Evolutionary conservation across 2,888 invertebrate genomes (phyloP).

Genomic region (Shargacucullia verbasci): DNA sequence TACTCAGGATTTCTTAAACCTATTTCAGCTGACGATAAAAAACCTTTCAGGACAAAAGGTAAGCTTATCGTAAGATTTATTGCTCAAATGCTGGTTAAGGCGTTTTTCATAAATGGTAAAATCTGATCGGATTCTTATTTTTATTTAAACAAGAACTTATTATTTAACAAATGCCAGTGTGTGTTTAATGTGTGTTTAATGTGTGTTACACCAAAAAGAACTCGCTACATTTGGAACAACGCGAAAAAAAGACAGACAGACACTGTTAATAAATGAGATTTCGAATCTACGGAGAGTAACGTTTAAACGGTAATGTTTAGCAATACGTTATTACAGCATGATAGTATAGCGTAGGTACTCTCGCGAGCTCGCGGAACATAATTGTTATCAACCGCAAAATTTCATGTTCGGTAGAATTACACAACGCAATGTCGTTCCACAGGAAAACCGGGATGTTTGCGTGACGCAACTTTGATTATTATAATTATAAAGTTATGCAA

Average conservation of each 20-base stretch:
- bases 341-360: constrained; percentile 48
- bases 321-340: constrained; percentile 51
- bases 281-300: constrained; percentile 29
- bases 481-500: constrained; percentile 55
- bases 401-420: constrained; percentile 68
- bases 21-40: constrained; percentile 7
- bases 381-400: constrained; percentile 68
- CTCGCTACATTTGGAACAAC: too few relatives aligned
- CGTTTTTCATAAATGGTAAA: constrained; percentile 1
- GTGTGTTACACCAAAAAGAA: too few relatives aligned
- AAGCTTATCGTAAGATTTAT: constrained; percentile 7
- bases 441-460: constrained; percentile 41
- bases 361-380: constrained; percentile 61
- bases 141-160: background rate
- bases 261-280: background rate
- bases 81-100: background rate
- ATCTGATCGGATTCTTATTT: background rate
- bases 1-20: constrained; percentile 7
- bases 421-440: constrained; percentile 57
- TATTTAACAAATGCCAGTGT: background rate
- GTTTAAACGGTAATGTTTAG: constrained; percentile 41
- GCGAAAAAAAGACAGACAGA: too few relatives aligned
- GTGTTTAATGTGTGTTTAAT: too few relatives aligned
- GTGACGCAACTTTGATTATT: constrained; percentile 61
- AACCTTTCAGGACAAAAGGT: constrained; percentile 8